phyloP scores from a whole-genome alignment of 1,140 invertebrate species.

The Caerostris extrusa region DNA sequence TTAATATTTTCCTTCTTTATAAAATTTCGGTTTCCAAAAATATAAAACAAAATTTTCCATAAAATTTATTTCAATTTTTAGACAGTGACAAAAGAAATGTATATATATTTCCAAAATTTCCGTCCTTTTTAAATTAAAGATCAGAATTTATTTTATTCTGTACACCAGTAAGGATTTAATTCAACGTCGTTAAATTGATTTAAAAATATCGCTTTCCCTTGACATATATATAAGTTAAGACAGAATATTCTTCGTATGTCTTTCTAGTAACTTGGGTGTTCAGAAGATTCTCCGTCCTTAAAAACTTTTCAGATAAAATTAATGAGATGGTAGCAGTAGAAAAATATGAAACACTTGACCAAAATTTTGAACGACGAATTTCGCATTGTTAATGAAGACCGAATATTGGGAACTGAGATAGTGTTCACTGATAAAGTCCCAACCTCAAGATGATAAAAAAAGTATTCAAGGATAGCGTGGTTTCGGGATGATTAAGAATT shows the following conservation, averaged over 20 bases:
- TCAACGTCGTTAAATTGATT: neutral
- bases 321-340: constrained; percentile 20
- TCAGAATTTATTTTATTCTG: too few species aligned
- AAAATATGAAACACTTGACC: constrained; percentile 54
- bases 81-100: too few species aligned
- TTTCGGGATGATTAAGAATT: constrained; percentile 52
- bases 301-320: constrained; percentile 23
- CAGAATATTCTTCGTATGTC: too few species aligned
- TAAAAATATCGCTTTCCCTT: neutral
- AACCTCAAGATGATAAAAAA: neutral
- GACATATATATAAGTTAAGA: neutral
- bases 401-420: constrained; percentile 1
- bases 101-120: too few species aligned
- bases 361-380: constrained; percentile 43
- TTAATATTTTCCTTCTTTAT: too few species aligned
- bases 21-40: too few species aligned
- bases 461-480: constrained; percentile 3
- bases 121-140: too few species aligned
- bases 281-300: neutral
- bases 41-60: too few species aligned
- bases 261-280: neutral
- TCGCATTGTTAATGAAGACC: constrained; percentile 42
- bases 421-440: neutral
- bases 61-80: too few species aligned
- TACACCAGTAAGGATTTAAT: too few species aligned